These are phyloP conservation scores for Willowsia nigromaculata DNA, from an alignment of 2,888 invertebrate species.

Conservation along the genomic window DNA sequence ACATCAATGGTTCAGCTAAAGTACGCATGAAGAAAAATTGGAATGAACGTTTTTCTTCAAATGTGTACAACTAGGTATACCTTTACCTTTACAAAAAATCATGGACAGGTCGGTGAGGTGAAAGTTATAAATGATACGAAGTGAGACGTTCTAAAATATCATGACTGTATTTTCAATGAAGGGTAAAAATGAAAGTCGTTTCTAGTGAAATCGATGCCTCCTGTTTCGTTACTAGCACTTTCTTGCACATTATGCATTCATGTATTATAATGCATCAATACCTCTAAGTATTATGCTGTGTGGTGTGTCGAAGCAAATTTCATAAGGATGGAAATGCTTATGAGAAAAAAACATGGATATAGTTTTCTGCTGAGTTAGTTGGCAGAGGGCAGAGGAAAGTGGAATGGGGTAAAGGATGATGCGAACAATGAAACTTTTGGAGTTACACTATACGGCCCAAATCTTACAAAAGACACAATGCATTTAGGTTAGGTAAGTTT, in stretches of 20 bases:
- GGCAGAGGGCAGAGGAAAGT: neutral
- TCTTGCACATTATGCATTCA: neutral
- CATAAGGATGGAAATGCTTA: neutral
- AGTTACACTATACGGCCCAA: neutral
- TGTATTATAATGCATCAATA: neutral
- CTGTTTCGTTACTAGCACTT: conserved; percentile 20
- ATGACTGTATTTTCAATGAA: conserved; percentile 22
- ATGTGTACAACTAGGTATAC: too few species aligned
- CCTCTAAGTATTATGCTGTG: neutral
- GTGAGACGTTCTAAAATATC: neutral
- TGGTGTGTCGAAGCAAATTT: neutral
- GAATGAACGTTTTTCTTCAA: too few species aligned
- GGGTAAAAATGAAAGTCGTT: conserved; percentile 71
- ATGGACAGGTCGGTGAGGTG: too few species aligned
- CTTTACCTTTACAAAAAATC: too few species aligned
- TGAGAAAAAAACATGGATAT: conserved; percentile 15
- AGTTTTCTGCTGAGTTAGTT: conserved; percentile 16
- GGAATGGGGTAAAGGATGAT: conserved; percentile 10
- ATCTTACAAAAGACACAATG: neutral
- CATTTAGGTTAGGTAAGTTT: neutral
- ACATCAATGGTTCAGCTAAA: too few species aligned
- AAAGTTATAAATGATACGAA: neutral
- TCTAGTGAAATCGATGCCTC: conserved; percentile 74
- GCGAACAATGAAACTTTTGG: conserved; percentile 60
- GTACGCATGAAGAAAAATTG: too few species aligned